Evolutionary conservation across 2,888 invertebrate species (phyloP), one percentile per base, ranked within the genome.

Genomic region (Baronia brevicornis): DNA sequence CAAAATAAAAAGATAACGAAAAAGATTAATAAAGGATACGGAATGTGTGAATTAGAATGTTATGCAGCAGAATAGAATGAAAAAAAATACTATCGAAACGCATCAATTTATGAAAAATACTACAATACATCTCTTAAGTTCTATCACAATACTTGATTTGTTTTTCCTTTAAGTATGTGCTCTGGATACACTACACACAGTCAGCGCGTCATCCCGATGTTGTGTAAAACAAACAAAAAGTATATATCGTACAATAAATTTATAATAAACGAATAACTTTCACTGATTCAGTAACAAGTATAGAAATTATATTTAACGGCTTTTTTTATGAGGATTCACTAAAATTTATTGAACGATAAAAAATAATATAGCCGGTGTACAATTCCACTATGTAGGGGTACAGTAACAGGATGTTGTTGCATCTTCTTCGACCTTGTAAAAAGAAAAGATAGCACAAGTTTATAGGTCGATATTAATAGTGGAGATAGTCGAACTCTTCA

Each of bases 361-460:
- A 46, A 48, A 36, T 22, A 44, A 40, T 38, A 44, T 32, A 44
- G 43, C 59, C 46, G 46, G 44, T 48, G 48, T 50, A 44, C 48
- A 48, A 22, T 30, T n/a, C 25, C 15, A 23, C 9, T 18, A 23
- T 24, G 43, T 43, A 33, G 51, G 36, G 23, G 43, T 33, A 31
- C 33, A 28, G 30, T 33, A 21, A 15, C 21, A n/a, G n/a, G n/a
- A n/a, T n/a, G 47, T 49, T 41, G 44, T 43, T 37, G 51, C 51
- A 42, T 54, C 60, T 48, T 63, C 61, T 60, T 59, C 58, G 27
- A 45, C 75, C 74, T 77, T 70, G 31, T 57, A 66, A 69, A n/a
- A 73, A 79, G 64, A 78, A 77, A 78, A 71, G 40, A 66, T 47
- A 60, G 45, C 59, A 69, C 60, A 64, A 48, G 41, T 73, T 64